Evolutionary conservation across 53 echinoderm and acorn worm genomes (phyloP), one percentile per base, ranked within the genome.

Genomic region (Temnopleurus reevesii): DNA sequence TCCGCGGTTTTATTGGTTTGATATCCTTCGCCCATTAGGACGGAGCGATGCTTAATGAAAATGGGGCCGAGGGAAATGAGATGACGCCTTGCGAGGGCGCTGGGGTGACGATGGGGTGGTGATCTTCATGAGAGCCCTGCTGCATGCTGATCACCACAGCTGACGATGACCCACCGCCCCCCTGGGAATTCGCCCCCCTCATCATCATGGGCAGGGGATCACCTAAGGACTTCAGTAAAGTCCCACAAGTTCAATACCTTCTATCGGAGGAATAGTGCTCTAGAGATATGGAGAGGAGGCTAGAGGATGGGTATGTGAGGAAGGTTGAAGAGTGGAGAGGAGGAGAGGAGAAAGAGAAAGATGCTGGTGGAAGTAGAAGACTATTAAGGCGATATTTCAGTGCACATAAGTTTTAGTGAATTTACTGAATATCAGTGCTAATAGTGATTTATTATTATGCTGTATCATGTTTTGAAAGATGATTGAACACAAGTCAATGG

Each of bases 51-150:
- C 49, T 44, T 85, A 85, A 85, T 85, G 86, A 85, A 59, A 60
- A 60, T 60, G 63, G 86, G 49, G 86, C 86, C 53, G 24, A 46
- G 86, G 86, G 86, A 85, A 85, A 85, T 85, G 86, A 85, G 59
- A 60, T 85, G 59, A 85, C 86, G 61, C 86, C 86, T 85, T 13
- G 59, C 58, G 26, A 26, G 36, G 30, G 86, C 61, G 45, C 59
- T n/a, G 59, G 79, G 61, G 86, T 85, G 86, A 85, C 60, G 86
- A 85, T 60, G 45, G 86, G 86, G 86, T 85, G 86, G 59, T 27
- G 61, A 59, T 59, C 86, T 85, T 55, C 19, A 36, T 19, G 83
- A 55, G n/a, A 83, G 45, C 55, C 54, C 51, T 55, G 46, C 61
- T 60, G 86, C 34, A 55, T 55, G 35, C 86, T 85, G 86, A 85